Evolutionary conservation across 2,888 invertebrate genomes (phyloP).

Genomic region (Pimpla rufipes): DNA sequence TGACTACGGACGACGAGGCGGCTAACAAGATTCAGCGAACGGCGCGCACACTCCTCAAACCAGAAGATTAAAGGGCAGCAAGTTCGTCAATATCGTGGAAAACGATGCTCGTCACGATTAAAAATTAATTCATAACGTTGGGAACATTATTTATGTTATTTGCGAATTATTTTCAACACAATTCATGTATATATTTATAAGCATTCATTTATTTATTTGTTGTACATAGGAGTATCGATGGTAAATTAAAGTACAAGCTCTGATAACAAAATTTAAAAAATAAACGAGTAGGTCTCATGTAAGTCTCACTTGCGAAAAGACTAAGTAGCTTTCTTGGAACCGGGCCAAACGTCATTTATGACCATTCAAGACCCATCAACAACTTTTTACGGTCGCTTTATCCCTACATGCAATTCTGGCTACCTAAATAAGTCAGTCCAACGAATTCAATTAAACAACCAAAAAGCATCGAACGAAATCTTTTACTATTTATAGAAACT

Average conservation of each 20-base stretch:
- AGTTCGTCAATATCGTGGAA: background rate
- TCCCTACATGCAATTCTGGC: background rate
- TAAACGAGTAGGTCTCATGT: background rate
- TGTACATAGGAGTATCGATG: conserved; percentile 46
- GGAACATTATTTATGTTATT: background rate
- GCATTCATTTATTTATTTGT: conserved; percentile 54
- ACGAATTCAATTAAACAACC: background rate
- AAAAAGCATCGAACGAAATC: conserved; percentile 1
- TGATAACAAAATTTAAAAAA: background rate
- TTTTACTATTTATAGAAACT: background rate
- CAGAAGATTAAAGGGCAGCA: conserved; percentile 15
- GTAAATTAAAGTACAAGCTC: conserved; percentile 17
- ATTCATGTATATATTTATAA: conserved; percentile 51
- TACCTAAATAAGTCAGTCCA: background rate
- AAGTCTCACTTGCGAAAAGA: background rate
- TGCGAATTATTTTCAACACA: background rate
- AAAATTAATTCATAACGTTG: conserved; percentile 3
- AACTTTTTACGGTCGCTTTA: background rate
- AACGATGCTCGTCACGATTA: background rate
- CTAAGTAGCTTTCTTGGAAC: background rate
- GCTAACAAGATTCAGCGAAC: conserved; percentile 80
- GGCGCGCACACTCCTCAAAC: conserved; percentile 71
- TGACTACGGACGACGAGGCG: conserved; percentile 82
- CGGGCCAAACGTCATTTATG: background rate
- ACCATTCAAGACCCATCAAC: no score